phyloP scores from a whole-genome alignment of 1,140 invertebrate genomes.

The Streblospio benedicti region DNA sequence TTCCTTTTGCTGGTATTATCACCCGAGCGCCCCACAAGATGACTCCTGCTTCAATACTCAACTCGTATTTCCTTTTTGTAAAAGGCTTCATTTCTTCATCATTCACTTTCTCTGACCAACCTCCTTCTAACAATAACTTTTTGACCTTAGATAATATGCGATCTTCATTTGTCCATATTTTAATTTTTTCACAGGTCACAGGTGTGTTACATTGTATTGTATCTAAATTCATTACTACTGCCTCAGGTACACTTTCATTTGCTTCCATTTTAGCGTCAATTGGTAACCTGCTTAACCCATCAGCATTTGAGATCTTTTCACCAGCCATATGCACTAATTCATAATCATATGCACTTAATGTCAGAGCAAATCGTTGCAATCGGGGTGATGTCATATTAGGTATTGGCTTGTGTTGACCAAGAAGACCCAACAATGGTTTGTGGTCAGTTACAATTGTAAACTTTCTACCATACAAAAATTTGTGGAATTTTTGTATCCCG shows the following conservation, averaged over 20 bases:
- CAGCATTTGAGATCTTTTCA: conserved; percentile 3
- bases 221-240: too few relatives aligned
- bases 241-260: too few relatives aligned
- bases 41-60: neutral
- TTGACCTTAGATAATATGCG: too few relatives aligned
- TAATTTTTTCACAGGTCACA: too few relatives aligned
- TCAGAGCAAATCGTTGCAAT: conserved; percentile 21
- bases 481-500: conserved; percentile 42
- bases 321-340: conserved; percentile 18
- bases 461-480: conserved; percentile 45
- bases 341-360: conserved; percentile 16
- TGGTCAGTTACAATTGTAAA: conserved; percentile 48
- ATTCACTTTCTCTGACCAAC: neutral
- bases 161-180: too few relatives aligned
- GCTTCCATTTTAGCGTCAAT: too few relatives aligned
- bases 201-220: too few relatives aligned
- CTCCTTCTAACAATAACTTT: too few relatives aligned
- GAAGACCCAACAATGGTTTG: conserved; percentile 39
- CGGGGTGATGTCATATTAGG: conserved; percentile 28
- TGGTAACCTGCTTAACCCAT: conserved; percentile 5
- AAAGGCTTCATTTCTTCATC: neutral
- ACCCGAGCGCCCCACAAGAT: neutral
- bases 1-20: neutral
- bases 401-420: conserved; percentile 29
- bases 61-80: neutral